Base-by-base conservation (phyloP, 2,113 vertebrate genomes). In the Rhagologus leucostigma region DNA sequence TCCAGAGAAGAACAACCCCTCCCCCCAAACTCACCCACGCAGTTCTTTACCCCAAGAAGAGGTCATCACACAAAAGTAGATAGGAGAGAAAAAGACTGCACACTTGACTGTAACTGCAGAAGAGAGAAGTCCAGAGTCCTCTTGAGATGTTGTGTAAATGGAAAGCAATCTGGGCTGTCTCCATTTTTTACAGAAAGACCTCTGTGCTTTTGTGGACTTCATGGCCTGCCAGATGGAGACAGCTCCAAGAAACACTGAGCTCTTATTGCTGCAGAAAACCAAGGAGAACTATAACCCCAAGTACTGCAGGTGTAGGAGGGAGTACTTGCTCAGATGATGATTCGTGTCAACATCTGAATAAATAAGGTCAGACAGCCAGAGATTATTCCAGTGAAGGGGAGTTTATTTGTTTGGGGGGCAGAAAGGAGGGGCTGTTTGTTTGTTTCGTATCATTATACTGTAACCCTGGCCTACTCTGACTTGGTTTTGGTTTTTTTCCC, bases 61-160 rank as follows among this genome's bases (percentile, higher is more conserved):
- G 95, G 95, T 96, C 95, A 95, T 94, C 84, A 84, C 77, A 64
- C 27, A 89, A 91, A 93, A 93, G 91, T 63, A 95, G 90, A 77
- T 97, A 96, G 93, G 86, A 95, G 78, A 67, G 65, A 85, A 93
- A 87, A 69, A 94, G 77, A 44, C 84, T 89, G 93, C 84, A 67
- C 92, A 86, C 88, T 94, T 95, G 86, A 96, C 69, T 95, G 20
- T 71, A 92, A 81, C 89, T 84, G 96, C 65, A 77, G 53, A 74
- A 90, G 65, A 91, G 74, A 90, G 67, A 78, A 95, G 87, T 71
- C 77, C 17, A 5, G 91, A 87, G 92, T 95, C 92, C 95, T 97
- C 94, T 85, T 94, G 97, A 96, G 96, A 97, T 95, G 95, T 84
- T 96, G 91, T 96, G 95, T 96, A 97, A 96, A 95, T 89, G 74